Evolutionary conservation across 2,888 invertebrate genomes (phyloP).

Genomic region (Trissolcus brochymenae): DNA sequence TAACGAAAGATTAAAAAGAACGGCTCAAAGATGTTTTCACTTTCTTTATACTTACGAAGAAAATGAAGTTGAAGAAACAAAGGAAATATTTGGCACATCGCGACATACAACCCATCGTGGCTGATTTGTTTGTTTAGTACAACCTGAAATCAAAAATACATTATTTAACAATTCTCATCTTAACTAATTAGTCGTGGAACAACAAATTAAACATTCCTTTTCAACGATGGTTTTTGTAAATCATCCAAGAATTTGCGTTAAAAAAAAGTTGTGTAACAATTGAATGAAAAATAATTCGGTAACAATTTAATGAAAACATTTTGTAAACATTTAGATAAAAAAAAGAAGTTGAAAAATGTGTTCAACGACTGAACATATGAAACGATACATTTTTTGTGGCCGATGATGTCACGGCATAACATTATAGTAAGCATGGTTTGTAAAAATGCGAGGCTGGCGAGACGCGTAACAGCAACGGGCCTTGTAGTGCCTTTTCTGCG

Average conservation of each 20-base stretch:
- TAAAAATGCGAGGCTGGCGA: constrained; percentile 21
- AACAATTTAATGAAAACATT: not conserved
- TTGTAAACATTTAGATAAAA: not conserved
- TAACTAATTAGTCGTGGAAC: not conserved
- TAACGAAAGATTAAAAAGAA: not conserved
- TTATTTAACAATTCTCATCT: not conserved
- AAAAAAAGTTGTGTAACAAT: not conserved
- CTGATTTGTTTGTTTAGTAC: constrained; percentile 40
- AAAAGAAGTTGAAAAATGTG: not conserved
- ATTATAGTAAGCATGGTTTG: not conserved
- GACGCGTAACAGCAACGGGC: constrained; percentile 34
- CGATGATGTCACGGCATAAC: not conserved
- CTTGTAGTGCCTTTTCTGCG: constrained; percentile 39
- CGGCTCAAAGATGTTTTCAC: no score
- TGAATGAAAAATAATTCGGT: not conserved
- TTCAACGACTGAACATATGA: constrained; percentile 10
- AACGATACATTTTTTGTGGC: constrained; percentile 1
- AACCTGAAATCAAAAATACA: constrained; percentile 61
- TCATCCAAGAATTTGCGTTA: not conserved
- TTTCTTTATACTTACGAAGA: constrained; percentile 82
- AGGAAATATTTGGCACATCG: constrained; percentile 84
- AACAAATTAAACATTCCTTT: not conserved
- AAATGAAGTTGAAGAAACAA: constrained; percentile 84
- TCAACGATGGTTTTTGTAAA: not conserved
- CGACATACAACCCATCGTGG: constrained; percentile 79